Evolutionary conservation across 1,140 invertebrate genomes (phyloP).

Genomic region (Popillia japonica): DNA sequence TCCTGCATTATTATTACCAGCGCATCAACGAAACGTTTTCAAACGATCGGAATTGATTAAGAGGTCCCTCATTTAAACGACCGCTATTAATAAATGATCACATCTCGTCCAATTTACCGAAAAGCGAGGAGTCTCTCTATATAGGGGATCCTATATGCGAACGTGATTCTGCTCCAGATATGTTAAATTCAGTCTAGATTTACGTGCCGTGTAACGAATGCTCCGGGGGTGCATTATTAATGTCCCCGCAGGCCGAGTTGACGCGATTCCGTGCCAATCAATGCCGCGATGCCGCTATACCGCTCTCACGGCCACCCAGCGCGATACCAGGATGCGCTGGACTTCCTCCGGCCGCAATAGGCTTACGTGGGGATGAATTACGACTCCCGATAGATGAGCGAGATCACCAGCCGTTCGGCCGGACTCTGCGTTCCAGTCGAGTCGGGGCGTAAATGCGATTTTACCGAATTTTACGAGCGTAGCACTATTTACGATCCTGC

Average conservation of each 20-base stretch:
- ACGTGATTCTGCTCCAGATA: constrained; percentile 3
- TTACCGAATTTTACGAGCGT: constrained; percentile 2
- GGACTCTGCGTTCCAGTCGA: neutral
- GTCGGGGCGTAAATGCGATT: constrained; percentile 19
- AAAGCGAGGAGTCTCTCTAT: neutral
- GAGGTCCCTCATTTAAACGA: neutral
- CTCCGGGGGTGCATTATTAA: constrained; percentile 57
- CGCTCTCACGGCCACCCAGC: neutral
- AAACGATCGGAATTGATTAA: neutral
- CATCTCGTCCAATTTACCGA: neutral
- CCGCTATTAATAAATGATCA: constrained; percentile 6
- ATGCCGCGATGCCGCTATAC: constrained; percentile 50
- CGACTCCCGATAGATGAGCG: constrained; percentile 45
- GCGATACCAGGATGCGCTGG: constrained; percentile 36
- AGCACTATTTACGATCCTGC: constrained; percentile 11
- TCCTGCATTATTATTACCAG: no score
- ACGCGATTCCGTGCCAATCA: constrained; percentile 58
- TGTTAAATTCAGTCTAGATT: constrained; percentile 38
- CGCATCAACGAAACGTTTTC: neutral
- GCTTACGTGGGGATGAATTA: constrained; percentile 58
- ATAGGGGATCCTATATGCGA: neutral
- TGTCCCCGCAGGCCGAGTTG: constrained; percentile 55
- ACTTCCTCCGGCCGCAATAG: constrained; percentile 49
- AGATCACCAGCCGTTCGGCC: neutral
- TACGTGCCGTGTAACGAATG: constrained; percentile 52